Conservation (phyloP, 37 sponge, comb jelly and placozoan species). For the Amphimedon queenslandica region DNA sequence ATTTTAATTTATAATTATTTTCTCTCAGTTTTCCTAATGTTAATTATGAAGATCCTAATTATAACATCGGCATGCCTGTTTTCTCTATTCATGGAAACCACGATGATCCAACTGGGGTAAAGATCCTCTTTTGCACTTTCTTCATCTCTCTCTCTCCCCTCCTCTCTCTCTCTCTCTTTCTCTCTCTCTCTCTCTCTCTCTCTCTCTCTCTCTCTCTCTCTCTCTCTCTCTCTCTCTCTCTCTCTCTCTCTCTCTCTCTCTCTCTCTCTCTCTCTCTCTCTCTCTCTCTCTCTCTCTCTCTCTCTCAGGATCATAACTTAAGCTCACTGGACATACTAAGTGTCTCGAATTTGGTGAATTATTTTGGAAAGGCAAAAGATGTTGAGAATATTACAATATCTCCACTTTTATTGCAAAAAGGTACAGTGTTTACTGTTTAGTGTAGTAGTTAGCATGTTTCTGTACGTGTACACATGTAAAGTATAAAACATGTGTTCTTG, state of each 20-base stretch:
- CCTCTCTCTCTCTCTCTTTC: not conserved
- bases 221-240: not conserved
- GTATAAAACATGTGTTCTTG: no score
- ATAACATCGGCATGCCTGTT: constrained; percentile 89
- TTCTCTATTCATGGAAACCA: constrained; percentile 98
- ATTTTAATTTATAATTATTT: constrained; percentile 5
- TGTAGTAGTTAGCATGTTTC: not conserved
- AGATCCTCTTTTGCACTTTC: not conserved
- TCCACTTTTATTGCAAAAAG: constrained; percentile 88
- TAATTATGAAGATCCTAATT: constrained; percentile 97
- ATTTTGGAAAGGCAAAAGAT: constrained; percentile 81
- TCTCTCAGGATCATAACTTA: constrained; percentile 33
- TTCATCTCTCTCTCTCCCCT: not conserved
- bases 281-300: not conserved
- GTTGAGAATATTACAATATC: constrained; percentile 77
- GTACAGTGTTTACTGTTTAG: constrained; percentile 2
- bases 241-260: not conserved
- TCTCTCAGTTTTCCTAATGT: constrained; percentile 62
- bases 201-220: not conserved
- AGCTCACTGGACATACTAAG: constrained; percentile 84
- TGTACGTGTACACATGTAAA: not conserved
- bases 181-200: not conserved
- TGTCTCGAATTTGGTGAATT: constrained; percentile 88
- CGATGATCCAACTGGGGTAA: constrained; percentile 95
- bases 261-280: not conserved